phyloP scores from a whole-genome alignment of 2,797 vertebrate species.

The Pitangus sulphuratus region DNA sequence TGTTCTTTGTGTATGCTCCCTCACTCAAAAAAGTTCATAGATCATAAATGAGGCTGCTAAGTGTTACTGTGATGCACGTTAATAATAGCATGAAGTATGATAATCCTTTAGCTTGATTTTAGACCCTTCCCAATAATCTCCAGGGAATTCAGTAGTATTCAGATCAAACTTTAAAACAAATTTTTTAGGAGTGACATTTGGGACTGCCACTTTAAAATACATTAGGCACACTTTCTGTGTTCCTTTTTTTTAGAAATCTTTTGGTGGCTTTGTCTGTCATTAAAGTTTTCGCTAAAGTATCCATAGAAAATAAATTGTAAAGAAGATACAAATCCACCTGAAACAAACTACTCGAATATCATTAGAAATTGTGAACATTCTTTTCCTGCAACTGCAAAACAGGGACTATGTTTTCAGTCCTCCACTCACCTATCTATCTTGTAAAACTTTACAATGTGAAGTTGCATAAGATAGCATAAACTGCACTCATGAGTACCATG shows the following conservation, averaged over 20 bases:
- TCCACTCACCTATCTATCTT: neutral
- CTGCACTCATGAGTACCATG: rapidly evolving
- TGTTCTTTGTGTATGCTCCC: neutral
- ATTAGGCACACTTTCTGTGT: neutral
- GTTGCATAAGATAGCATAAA: neutral
- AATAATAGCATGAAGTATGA: neutral
- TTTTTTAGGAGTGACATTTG: neutral
- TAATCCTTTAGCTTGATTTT: neutral
- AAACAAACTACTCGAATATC: neutral
- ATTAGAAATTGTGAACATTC: neutral
- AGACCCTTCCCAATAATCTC: neutral
- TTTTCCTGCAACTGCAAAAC: neutral
- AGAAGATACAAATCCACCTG: neutral
- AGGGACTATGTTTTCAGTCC: neutral
- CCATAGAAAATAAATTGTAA: neutral
- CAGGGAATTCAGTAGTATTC: neutral
- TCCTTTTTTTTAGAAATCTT: neutral
- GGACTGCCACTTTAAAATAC: neutral
- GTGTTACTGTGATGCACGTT: neutral
- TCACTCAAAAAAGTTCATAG: neutral
- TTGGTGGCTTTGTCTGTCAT: neutral
- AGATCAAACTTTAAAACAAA: neutral
- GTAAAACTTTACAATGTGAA: neutral
- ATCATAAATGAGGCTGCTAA: neutral
- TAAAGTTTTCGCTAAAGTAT: neutral